These are phyloP conservation scores for Steatocranus sp. DNA, from an alignment of 2,797 vertebrate species.

Conservation along the genomic window DNA sequence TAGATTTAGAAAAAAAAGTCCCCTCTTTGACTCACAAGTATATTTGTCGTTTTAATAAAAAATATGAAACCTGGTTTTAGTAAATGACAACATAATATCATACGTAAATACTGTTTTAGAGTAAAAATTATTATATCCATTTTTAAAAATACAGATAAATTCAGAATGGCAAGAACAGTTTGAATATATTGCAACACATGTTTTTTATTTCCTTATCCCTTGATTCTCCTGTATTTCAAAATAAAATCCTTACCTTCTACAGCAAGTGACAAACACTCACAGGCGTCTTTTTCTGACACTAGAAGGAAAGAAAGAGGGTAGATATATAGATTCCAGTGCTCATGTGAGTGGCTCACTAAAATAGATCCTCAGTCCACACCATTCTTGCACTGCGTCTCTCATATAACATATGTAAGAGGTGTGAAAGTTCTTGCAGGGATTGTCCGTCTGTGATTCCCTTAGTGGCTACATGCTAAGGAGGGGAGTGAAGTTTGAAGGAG, in stretches of 20 bases:
- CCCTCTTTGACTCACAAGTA: not conserved
- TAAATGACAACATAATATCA: not conserved
- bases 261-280: constrained; percentile 23
- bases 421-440: constrained; percentile 41
- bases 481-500: not conserved
- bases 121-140: not conserved
- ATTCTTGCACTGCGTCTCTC: constrained; percentile 51
- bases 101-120: not conserved
- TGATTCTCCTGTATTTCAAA: not conserved
- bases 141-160: not conserved
- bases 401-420: constrained; percentile 40
- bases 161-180: not conserved
- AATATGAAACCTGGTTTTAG: not conserved
- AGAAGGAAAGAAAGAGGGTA: constrained; percentile 53
- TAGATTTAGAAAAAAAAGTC: not conserved
- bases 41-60: not conserved
- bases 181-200: not conserved
- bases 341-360: constrained; percentile 77
- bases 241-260: constrained; percentile 63
- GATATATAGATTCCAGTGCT: constrained; percentile 73
- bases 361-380: constrained; percentile 68
- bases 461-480: not conserved
- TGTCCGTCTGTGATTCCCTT: constrained; percentile 19
- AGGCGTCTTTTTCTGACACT: constrained; percentile 42
- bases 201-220: not conserved